A percentile compares a stretch with the other conserved stretches of the same genome.
These are phyloP conservation scores for Acleris sparsana DNA, from an alignment of 2,888 invertebrate genomes.

Conservation along the genomic window DNA sequence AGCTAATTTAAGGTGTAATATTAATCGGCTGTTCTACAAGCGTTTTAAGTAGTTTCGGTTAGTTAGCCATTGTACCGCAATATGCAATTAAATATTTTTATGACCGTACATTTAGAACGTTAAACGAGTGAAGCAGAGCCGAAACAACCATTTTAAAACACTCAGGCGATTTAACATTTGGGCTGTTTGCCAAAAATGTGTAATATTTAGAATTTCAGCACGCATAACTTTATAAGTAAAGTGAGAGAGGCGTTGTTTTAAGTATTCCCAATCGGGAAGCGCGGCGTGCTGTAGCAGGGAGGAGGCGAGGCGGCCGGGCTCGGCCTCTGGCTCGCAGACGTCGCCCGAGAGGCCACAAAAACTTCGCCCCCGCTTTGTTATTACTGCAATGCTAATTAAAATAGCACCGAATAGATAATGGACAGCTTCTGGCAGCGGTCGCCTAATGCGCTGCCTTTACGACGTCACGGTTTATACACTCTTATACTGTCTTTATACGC, in stretches of 20 bases:
- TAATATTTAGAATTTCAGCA: slow-evolving; percentile 61
- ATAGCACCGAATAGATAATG: slow-evolving; percentile 81
- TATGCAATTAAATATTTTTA: slow-evolving; percentile 23
- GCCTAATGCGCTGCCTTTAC: slow-evolving; percentile 80
- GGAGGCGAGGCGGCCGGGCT: slow-evolving; percentile 49
- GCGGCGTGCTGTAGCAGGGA: slow-evolving; percentile 43
- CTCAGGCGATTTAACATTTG: slow-evolving; percentile 43
- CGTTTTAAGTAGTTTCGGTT: slow-evolving; percentile 2
- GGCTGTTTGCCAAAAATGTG: slow-evolving; percentile 52
- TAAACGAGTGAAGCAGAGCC: slow-evolving; percentile 30
- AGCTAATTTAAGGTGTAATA: neutral
- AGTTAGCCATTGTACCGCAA: slow-evolving; percentile 13
- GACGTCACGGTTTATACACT: slow-evolving; percentile 80
- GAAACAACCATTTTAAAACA: slow-evolving; percentile 33
- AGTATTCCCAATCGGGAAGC: slow-evolving; percentile 63
- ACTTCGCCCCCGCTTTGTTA: slow-evolving; percentile 75
- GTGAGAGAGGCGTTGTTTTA: slow-evolving; percentile 67
- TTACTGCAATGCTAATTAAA: slow-evolving; percentile 81
- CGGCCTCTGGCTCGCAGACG: slow-evolving; percentile 54
- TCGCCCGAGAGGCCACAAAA: slow-evolving; percentile 74
- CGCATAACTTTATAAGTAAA: slow-evolving; percentile 62
- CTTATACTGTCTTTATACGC: slow-evolving; percentile 73
- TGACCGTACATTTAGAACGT: slow-evolving; percentile 15
- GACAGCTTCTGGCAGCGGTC: slow-evolving; percentile 75
- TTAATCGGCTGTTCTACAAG: neutral